Conservation (phyloP, 2,113 vertebrate genomes). For the Geococcyx californianus region DNA sequence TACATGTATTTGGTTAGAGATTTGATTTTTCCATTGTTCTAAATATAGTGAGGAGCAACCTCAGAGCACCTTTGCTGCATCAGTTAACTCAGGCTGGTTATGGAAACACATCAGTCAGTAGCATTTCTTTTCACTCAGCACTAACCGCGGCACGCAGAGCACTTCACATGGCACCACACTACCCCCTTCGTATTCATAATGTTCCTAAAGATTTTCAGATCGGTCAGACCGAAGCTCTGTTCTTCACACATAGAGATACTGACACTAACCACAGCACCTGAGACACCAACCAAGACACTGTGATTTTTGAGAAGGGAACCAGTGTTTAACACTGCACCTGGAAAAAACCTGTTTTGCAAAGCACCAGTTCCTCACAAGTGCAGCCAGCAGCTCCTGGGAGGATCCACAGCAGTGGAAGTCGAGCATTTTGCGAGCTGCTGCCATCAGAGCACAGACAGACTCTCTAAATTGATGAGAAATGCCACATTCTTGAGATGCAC, state of each 20-base stretch:
- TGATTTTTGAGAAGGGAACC: background rate
- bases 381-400: background rate
- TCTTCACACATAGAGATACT: background rate
- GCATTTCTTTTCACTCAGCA: background rate
- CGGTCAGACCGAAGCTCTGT: background rate
- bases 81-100: background rate
- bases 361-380: accelerated
- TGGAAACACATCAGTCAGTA: accelerated
- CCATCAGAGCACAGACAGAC: accelerated
- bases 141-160: background rate
- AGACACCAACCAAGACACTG: background rate
- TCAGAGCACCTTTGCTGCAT: background rate
- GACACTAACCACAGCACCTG: background rate
- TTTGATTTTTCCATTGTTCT: background rate
- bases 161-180: accelerated
- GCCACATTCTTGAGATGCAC: background rate
- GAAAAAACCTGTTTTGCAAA: background rate
- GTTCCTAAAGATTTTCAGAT: background rate
- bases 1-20: too few relatives aligned
- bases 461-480: accelerated
- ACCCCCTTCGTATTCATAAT: background rate
- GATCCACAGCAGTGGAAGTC: too few relatives aligned
- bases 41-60: background rate
- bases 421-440: background rate
- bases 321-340: background rate